Evolutionary conservation across 2,797 vertebrate species (phyloP), one percentile per base, ranked within the genome.

Genomic region (Microchirus variegatus): DNA sequence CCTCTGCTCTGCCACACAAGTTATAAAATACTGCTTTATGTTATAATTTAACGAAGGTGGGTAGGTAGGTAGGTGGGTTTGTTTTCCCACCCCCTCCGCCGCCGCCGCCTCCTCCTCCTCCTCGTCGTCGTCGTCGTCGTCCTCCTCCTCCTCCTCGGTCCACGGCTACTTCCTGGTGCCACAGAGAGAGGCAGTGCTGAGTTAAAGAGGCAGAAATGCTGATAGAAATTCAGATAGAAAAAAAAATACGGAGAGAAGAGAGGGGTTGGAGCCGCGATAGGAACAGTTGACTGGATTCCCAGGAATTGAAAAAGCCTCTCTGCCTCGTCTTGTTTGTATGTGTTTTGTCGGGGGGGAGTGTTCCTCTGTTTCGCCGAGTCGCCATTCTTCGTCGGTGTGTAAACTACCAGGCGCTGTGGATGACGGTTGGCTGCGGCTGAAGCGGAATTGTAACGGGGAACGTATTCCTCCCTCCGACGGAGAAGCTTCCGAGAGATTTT

Each of bases 111-210:
- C 55, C 42, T 37, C 54, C 54, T 17, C 54, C 54, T 37, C 54
- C 43, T 45, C 37, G 31, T 45, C 84, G 85, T 78, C 81, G 81
- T 42, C 53, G 14, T 55, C 53, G 37, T 43, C 53, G 15, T 16
- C 53, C 38, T 55, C 54, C 54, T 37, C 54, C 43, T 45, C 37
- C 42, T 45, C 84, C 85, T 78, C 81, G 81, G 80, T 84, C 80
- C 87, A 15, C 80, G 84, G 90, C 80, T 87, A 93, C 91, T 95
- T 94, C 94, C 93, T 92, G 91, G 92, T 93, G 93, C 93, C 82
- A 90, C 94, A 94, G 95, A 90, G 82, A 94, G 94, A 94, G 94
- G 95, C 94, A 94, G 95, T 96, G 94, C 93, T 94, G 95, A 96
- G 95, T 93, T 93, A 85, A 90, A 93, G 85, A 92, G 91, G 92